Evolutionary conservation across 2,888 invertebrate genomes (phyloP), one percentile per base, ranked within the genome.

Genomic region (Leptopilina syphax): DNA sequence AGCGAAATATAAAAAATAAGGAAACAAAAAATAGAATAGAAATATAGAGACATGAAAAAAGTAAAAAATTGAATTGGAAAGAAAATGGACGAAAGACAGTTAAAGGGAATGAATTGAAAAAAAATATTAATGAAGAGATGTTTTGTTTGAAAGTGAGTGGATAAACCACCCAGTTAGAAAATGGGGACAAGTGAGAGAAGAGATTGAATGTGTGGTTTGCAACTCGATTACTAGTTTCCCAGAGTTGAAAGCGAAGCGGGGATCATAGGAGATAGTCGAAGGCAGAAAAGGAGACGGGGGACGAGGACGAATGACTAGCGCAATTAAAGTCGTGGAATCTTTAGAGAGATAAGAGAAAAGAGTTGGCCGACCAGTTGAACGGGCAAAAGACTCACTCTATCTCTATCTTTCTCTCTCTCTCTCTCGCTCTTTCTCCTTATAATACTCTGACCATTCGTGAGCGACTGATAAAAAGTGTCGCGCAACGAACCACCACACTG

Each of bases 271-370:
- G 86, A 84, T 86, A 87, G 84, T 87, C 84, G 34, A 34, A 34
- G 34, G 34, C 34, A 34, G 34, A 34, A 34, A 34, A 34, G 34
- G 34, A 34, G 80, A 77, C 82, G 70, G 79, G 81, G 79, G 83
- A 80, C 63, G 27, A 78, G 65, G 63, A 68, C 57, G 60, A 76
- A 83, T 83, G 87, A 87, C 87, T 86, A 85, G 84, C 83, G 88
- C 87, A 89, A 89, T 89, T 89, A 89, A 88, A 86, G 85, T 82
- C 80, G 82, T 85, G 84, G 86, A 86, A 87, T 86, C 86, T 86
- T 84, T 81, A 80, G 79, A 81, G 85, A 89, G 87, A 84, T 84
- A 85, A 86, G 86, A 67, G 63, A 50, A 12, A 12, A 50, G 77
- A 76, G 57, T 78, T 80, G 79, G 80, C 78, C 81, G 79, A 77